Conservation (phyloP, 2,113 vertebrate species). For the Nannobrachium achirus region DNA sequence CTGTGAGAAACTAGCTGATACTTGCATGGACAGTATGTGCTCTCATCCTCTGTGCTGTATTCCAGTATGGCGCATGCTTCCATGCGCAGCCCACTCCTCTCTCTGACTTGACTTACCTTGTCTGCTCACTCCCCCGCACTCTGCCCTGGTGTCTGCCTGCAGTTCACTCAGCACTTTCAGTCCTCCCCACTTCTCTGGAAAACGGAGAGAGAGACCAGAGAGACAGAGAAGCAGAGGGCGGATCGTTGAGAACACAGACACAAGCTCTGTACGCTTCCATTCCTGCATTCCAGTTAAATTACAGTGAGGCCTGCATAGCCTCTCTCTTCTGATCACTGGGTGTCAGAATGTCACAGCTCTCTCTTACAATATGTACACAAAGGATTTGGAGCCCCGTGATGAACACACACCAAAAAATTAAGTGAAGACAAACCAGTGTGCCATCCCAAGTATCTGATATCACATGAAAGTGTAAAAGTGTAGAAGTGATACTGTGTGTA, state of each 20-base stretch:
- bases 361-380: conserved; percentile 14
- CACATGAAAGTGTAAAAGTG: no score
- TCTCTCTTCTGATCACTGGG: not conserved
- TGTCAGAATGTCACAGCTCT: conserved; percentile 43
- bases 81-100: conserved; percentile 11
- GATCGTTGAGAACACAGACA: conserved; percentile 14
- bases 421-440: no score
- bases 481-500: no score
- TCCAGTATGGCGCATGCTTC: not conserved
- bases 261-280: conserved; percentile 29
- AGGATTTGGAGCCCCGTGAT: not conserved
- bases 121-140: conserved; percentile 54
- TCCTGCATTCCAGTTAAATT: conserved; percentile 44
- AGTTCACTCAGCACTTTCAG: conserved; percentile 54
- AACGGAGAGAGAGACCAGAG: conserved; percentile 11
- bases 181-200: conserved; percentile 40
- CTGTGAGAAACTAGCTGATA: conserved; percentile 1
- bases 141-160: conserved; percentile 45
- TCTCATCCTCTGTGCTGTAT: no score
- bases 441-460: no score
- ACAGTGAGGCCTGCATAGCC: not conserved
- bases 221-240: conserved; percentile 26
- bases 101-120: conserved; percentile 50
- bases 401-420: no score
- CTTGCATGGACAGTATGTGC: not conserved